Base-by-base conservation (phyloP, 2,888 invertebrate species). In the Ochropleura leucogaster region DNA sequence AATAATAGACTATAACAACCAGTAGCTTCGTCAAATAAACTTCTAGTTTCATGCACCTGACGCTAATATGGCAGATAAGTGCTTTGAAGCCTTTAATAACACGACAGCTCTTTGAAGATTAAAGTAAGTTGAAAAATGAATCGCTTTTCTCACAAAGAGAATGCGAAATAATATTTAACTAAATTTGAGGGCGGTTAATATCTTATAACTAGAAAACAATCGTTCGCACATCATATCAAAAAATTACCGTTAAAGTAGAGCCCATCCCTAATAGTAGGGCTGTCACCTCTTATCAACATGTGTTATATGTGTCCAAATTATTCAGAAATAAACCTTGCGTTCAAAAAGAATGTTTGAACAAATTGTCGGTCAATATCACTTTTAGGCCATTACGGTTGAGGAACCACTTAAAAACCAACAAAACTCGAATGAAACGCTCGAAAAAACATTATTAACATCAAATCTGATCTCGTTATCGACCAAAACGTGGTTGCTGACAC, bases 381-480 rank as follows among this genome's bases (percentile, higher is more conserved):
- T 84, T 80, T 86, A 77, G 74, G 76, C 76, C 68, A 83, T 78
- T 86, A 86, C 85, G 87, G 83, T 87, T 85, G 87, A 82, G 65
- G 68, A 79, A 82, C 85, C 83, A 85, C 87, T 87, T 83, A 76
- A 86, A 86, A 88, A 85, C 85, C 83, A 87, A 83, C 85, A 85
- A 83, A 84, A 85, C 75, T 78, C 76, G 80, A 72, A 85, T 84
- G 87, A 83, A 86, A 88, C 88, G 87, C 77, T 83, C 82, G 86
- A 88, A 85, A 88, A 86, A 83, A 87, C 86, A 82, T 80, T 85
- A 82, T 82, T 87, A 84, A 87, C 85, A 87, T 85, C 80, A 85
- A 87, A 87, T 83, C 84, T 82, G 86, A 86, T 83, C 87, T 87
- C 86, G 85, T 88, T 87, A 88, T 88, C 87, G 83, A 80, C 81